Base-by-base conservation (phyloP, 2,113 vertebrate species). In the Pogonocichla stellata region DNA sequence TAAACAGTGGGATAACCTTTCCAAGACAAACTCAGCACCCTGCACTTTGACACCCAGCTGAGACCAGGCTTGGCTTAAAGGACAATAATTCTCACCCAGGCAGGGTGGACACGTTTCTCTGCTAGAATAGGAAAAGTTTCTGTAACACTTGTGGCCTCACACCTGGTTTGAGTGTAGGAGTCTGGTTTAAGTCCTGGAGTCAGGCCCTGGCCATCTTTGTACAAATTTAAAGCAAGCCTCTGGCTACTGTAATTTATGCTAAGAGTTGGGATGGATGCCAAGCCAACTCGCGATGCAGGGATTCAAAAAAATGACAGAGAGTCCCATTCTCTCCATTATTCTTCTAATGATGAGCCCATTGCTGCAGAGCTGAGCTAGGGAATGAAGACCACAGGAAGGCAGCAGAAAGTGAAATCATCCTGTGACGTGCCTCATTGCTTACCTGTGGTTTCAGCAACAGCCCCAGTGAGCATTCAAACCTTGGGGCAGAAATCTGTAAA, bases 211-310 rank as follows among this genome's bases (percentile, higher is more conserved):
- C 50, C 85, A 43, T 42, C 71, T 80, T 88, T 65, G 62, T 83
- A 85, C n/a, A 61, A 66, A 73, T 93, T 75, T 69, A 83, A 94
- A 80, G 14, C 42, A 70, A 83, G 77, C 40, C 67, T 80, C 75
- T 54, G 34, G 60, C 58, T 93, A 50, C 71, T 82, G 50, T 90
- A 43, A 56, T 56, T 94, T 80, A 57, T 24, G 17, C 23, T 65
- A 19, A 34, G 71, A 75, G 29, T 53, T 51, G 38, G 82, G 62
- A 69, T 0, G 2, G 60, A 64, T 57, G 45, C 75, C 86, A 92
- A 86, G 40, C 26, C 48, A 67, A 17, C 51, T 80, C 85, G 87
- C 0, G 0, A 65, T 6, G 25, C n/a, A 80, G 71, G 61, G 85
- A 75, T 60, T 80, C 48, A 75, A 26, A 71, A 64, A 40, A 64